Conservation (phyloP, 2,888 invertebrate species). For the Hypselothyrea guttata region DNA sequence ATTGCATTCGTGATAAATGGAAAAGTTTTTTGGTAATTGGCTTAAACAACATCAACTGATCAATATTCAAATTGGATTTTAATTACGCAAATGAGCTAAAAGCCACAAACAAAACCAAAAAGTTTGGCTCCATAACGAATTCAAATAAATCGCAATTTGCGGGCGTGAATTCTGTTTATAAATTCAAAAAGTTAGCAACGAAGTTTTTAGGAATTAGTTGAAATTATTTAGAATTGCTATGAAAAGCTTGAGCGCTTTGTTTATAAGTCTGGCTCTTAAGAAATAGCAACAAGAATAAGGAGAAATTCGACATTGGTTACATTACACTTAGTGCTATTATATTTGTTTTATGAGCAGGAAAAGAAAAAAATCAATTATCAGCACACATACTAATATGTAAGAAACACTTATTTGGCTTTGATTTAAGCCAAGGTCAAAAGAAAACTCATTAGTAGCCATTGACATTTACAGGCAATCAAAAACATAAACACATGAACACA, state of each 20-base stretch:
- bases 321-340: too few species aligned
- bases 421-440: conserved; percentile 49
- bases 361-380: background rate
- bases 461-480: conserved; percentile 53
- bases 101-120: too few species aligned
- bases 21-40: background rate
- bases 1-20: background rate
- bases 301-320: too few species aligned
- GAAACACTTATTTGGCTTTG: conserved; percentile 10
- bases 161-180: too few species aligned
- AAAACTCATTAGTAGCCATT: conserved; percentile 60
- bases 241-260: too few species aligned
- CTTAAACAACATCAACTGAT: background rate
- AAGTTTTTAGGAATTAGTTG: too few species aligned
- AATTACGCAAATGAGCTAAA: background rate
- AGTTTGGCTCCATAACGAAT: background rate
- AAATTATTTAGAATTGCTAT: too few species aligned
- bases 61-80: background rate
- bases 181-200: too few species aligned
- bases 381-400: too few species aligned
- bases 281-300: too few species aligned
- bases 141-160: too few species aligned
- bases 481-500: conserved; percentile 23
- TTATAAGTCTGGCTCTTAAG: too few species aligned
- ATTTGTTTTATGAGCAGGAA: background rate